Base-by-base conservation (phyloP, 2,888 invertebrate genomes). In the Drosophila prostipennis region DNA sequence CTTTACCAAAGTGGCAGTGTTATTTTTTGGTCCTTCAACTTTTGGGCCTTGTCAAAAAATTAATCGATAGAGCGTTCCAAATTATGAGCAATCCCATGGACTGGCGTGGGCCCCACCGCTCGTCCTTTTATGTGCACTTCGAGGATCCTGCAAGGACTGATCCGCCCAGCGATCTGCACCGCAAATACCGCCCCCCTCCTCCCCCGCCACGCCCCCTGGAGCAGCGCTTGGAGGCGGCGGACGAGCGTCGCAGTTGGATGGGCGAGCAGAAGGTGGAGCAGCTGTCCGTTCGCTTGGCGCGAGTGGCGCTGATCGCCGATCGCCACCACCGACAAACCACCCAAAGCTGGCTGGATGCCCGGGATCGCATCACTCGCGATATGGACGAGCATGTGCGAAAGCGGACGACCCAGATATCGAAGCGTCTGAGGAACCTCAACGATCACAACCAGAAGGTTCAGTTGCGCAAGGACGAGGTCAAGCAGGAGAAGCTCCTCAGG, bases 401-500 rank as follows among this genome's bases (percentile, higher is more conserved):
- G 16, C 43, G 60, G 1, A 60, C 58, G 19, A 14, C 43, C 6
- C n/a, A 13, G 39, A 57, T 37, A 8, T 60, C 58, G 19, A 37
- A 58, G 5, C 60, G 60, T 1, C 29, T 60, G 14, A 45, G 36
- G 14, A 37, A 45, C 43, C 58, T 60, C 10, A 13, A 2, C 6
- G 14, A 23, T 11, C 58, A 60, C 11, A 57, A 58, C 14, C 19
- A 13, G 6, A 13, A 37, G 11, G 60, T 60, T 11, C 16, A 37
- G 14, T 45, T 14, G 8, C 43, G 43, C 16, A 29, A 13, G 59
- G 59, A 60, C 7, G 45, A 58, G 60, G 45, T 10, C n/a, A 54
- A 39, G 65, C 45, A 69, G 32, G 65, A 68, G 26, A 37, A 26
- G 26, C 68, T 68, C 14, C 45, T 65, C 32, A 16, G 55, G 14